Evolutionary conservation across 2,888 invertebrate species (phyloP).

Genomic region (Drosophila monieri): DNA sequence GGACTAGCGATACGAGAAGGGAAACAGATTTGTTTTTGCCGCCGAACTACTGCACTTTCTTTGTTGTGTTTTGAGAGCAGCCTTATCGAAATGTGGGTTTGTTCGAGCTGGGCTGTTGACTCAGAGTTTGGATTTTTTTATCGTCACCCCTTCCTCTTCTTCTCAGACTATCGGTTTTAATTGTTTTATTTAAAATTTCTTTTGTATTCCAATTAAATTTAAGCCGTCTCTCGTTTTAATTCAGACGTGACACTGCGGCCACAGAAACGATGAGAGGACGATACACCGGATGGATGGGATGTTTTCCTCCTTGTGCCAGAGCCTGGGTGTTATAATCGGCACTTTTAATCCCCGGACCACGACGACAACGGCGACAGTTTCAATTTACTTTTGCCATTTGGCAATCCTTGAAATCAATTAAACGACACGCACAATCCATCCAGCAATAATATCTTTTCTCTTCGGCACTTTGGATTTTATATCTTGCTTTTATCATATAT

Average conservation of each 20-base stretch:
- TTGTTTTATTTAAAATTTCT: constrained; percentile 30
- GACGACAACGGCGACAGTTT: constrained; percentile 50
- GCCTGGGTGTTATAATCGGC: constrained; percentile 52
- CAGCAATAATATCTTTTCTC: constrained; percentile 26
- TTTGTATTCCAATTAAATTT: constrained; percentile 69
- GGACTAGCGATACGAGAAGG: constrained; percentile 41
- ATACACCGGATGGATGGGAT: constrained; percentile 34
- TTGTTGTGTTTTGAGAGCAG: constrained; percentile 7
- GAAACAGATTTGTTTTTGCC: constrained; percentile 17
- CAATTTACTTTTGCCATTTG: constrained; percentile 55
- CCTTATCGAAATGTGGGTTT: neutral
- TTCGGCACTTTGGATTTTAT: constrained; percentile 2
- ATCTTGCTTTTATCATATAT: constrained; percentile 1
- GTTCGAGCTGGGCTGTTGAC: neutral
- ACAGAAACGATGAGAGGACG: constrained; percentile 54
- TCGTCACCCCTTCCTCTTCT: constrained; percentile 22
- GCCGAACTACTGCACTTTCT: constrained; percentile 14
- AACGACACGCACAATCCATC: constrained; percentile 68
- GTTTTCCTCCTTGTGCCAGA: constrained; percentile 25
- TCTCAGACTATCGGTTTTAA: constrained; percentile 3
- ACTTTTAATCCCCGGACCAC: constrained; percentile 68
- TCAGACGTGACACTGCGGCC: constrained; percentile 65
- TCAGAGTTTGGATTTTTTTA: constrained; percentile 4
- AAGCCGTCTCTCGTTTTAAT: constrained; percentile 58
- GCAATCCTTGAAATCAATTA: constrained; percentile 76